phyloP scores from a whole-genome alignment of 2,888 invertebrate genomes.

The Erebia epiphron region DNA sequence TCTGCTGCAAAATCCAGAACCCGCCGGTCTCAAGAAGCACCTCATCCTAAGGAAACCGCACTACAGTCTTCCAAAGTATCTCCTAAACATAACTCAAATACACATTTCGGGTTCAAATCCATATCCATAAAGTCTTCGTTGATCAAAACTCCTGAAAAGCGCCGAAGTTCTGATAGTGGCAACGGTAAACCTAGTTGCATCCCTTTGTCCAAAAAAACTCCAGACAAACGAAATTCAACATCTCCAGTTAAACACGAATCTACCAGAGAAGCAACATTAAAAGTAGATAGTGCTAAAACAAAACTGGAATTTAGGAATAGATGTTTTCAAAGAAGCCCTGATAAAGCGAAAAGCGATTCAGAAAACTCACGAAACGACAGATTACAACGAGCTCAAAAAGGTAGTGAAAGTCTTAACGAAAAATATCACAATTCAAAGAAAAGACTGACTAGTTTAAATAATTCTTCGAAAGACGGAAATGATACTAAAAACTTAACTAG shows the following conservation, averaged over 20 bases:
- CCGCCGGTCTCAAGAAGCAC: slow-evolving; percentile 68
- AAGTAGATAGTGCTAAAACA: slow-evolving; percentile 56
- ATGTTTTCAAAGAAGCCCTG: slow-evolving; percentile 64
- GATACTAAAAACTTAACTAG: slow-evolving; percentile 64
- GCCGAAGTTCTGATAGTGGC: slow-evolving; percentile 63
- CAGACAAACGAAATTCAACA: slow-evolving; percentile 62
- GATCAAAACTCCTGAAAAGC: slow-evolving; percentile 63
- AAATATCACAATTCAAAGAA: slow-evolving; percentile 81
- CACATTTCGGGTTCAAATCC: slow-evolving; percentile 67
- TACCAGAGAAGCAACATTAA: slow-evolving; percentile 54
- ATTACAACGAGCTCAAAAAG: slow-evolving; percentile 78
- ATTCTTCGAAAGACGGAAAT: slow-evolving; percentile 70
- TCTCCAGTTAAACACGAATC: slow-evolving; percentile 71
- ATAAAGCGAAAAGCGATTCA: slow-evolving; percentile 70
- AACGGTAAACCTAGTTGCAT: slow-evolving; percentile 70
- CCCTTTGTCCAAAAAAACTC: slow-evolving; percentile 70
- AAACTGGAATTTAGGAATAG: slow-evolving; percentile 63
- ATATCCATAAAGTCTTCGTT: slow-evolving; percentile 57
- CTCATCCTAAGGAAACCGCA: slow-evolving; percentile 72
- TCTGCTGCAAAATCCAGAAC: slow-evolving; percentile 63
- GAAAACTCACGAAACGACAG: slow-evolving; percentile 72
- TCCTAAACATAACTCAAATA: slow-evolving; percentile 69
- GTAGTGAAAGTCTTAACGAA: slow-evolving; percentile 77
- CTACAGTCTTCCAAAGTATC: slow-evolving; percentile 78
- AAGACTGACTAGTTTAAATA: slow-evolving; percentile 83